Evolutionary conservation across 2,113 vertebrate species (phyloP), one percentile per base, ranked within the genome.

Genomic region (Anguilla rostrata): DNA sequence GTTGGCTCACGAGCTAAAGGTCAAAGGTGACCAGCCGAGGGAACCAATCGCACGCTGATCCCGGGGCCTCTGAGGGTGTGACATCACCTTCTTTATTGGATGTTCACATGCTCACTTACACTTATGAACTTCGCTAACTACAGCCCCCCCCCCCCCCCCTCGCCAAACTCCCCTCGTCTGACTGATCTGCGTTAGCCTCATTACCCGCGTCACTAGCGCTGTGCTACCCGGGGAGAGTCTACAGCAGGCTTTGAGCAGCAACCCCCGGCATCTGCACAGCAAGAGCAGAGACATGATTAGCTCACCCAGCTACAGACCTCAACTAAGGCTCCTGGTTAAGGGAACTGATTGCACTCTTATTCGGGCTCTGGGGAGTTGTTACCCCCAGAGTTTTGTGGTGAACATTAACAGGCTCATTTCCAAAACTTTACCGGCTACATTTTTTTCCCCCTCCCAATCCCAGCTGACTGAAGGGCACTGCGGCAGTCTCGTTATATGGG

Each of bases 331-430:
- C n/a, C n/a, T 75, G 12, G 71, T 34, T 29, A 75, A 75, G 71
- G 71, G 71, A 75, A 75, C 71, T 75, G n/a, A 12, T 75, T n/a
- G n/a, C n/a, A 75, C 71, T 75, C 71, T 75, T 75, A 7, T 75
- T n/a, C n/a, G 11, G 71, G 26, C n/a, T 34, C 71, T 9, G 11
- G 71, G 71, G 71, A 34, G 71, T 0, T 26, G 22, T 75, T 34
- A 34, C 71, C n/a, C 34, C 34, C 34, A 34, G 34, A 34, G 34
- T 75, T 75, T 26, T 75, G 26, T 34, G 34, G 26, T 14, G n/a
- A 12, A 29, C 60, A 66, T 66, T 66, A 26, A 66, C 60, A 66
- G 18, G 60, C 20, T 66, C 60, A 66, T 8, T 66, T 66, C 22
- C 60, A 5, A 26, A 66, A 22, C 53, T 22, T 66, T 26, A 20